Conservation (phyloP, 2,113 vertebrate species). For the Propithecus coquereli region DNA sequence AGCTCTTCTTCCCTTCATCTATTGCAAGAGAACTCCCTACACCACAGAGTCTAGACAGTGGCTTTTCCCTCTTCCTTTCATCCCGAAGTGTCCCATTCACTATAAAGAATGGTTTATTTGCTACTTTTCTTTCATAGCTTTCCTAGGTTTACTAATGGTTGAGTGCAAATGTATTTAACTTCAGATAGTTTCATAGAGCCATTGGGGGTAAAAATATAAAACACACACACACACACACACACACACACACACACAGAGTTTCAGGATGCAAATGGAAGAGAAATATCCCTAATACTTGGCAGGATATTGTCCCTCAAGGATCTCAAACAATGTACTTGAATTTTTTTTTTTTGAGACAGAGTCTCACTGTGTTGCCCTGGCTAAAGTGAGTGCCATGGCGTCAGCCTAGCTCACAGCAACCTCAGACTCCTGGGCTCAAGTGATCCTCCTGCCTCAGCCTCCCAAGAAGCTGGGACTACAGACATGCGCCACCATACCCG, state of each 20-base stretch:
- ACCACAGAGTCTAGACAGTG: not conserved
- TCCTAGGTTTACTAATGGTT: not conserved
- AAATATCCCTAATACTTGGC: not conserved
- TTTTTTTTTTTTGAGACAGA: not conserved
- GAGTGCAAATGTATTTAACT: not conserved
- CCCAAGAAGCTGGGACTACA: too few relatives aligned
- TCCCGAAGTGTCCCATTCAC: not conserved
- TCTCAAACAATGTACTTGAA: not conserved
- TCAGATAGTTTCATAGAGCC: not conserved
- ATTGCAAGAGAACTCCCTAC: not conserved
- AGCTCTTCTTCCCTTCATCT: not conserved
- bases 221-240: not conserved
- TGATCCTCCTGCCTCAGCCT: too few relatives aligned
- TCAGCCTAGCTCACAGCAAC: too few relatives aligned
- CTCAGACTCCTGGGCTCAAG: too few relatives aligned
- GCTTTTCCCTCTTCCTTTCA: not conserved
- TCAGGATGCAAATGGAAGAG: not conserved
- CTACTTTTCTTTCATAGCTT: slow-evolving; percentile 11
- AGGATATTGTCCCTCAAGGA: not conserved
- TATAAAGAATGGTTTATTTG: not conserved
- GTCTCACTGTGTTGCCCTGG: too few relatives aligned
- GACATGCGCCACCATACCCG: too few relatives aligned
- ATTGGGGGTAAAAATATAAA: not conserved
- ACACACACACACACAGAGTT: not conserved
- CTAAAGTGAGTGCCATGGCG: too few relatives aligned